Evolutionary conservation across 1,140 invertebrate species (phyloP), one percentile per base, ranked within the genome.

Genomic region (Cydia pomonella): DNA sequence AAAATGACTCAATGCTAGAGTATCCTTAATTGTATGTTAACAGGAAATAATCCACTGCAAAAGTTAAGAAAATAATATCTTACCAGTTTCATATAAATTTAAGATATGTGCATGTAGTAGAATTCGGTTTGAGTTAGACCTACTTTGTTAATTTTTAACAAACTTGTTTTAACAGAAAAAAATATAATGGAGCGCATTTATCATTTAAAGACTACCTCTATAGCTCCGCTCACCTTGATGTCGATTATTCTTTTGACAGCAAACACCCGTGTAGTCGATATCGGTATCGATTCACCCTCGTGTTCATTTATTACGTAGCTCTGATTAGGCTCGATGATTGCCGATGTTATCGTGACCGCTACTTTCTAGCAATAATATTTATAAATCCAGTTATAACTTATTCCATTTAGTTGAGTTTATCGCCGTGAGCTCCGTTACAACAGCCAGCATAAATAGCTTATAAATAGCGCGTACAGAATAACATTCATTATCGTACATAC

Each of bases 181-280:
- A n/a, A n/a, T n/a, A n/a, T n/a, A n/a, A n/a, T n/a, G n/a, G n/a
- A n/a, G n/a, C n/a, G n/a, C 66, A 27, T 38, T 72, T 69, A 78
- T 82, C 79, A 80, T 79, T 76, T 85, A 79, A 80, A 79, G 79
- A 53, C 81, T 80, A 82, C 81, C 79, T 83, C 80, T 81, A 82
- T 80, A 78, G 72, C 81, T 77, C 78, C 50, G 80, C 77, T 86
- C 83, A 84, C 83, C 82, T 87, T 86, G 81, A 82, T 84, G 81
- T 85, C 84, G 81, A 85, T 84, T 83, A 79, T 77, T 73, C 79
- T 86, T 84, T 83, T 80, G 75, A 82, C 79, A 73, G 72, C 77
- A 59, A 76, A 76, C 78, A 73, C 73, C 73, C 76, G 64, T 18
- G 73, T 27, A 73, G 62, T 74, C 53, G 75, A n/a, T 81, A 85